Conservation (phyloP, 2,113 vertebrate genomes). For the Sardina pilchardus region DNA sequence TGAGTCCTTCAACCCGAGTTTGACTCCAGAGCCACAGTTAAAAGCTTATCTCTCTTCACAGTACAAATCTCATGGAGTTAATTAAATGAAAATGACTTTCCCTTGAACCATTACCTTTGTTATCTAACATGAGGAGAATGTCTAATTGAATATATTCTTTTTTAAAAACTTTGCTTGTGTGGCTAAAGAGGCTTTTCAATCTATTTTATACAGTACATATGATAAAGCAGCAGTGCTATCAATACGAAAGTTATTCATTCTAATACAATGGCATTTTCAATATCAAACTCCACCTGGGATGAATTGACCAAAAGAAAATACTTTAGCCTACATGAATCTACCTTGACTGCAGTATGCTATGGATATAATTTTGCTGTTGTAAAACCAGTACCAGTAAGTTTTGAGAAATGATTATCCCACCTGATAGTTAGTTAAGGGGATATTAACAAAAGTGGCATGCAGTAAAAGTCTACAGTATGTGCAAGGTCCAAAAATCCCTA, state of each 20-base stretch:
- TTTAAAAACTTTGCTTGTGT: not conserved
- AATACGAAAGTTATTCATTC: not conserved
- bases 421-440: too few species aligned
- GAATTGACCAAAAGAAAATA: not conserved
- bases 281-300: not conserved
- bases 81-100: constrained; percentile 12
- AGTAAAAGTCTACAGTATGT: not conserved
- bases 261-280: not conserved
- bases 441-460: too few species aligned
- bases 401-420: too few species aligned
- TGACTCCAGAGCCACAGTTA: not conserved
- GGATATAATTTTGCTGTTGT: too few species aligned
- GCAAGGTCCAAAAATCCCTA: not conserved
- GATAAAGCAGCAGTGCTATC: not conserved
- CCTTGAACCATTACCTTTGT: constrained; percentile 7
- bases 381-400: too few species aligned
- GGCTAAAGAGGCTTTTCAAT: not conserved
- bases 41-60: constrained; percentile 8
- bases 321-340: not conserved
- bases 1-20: not conserved
- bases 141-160: not conserved
- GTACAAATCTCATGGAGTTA: not conserved
- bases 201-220: not conserved
- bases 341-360: not conserved
- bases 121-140: not conserved